Evolutionary conservation across 2,113 vertebrate genomes (phyloP).

Genomic region (Mirza zaza): DNA sequence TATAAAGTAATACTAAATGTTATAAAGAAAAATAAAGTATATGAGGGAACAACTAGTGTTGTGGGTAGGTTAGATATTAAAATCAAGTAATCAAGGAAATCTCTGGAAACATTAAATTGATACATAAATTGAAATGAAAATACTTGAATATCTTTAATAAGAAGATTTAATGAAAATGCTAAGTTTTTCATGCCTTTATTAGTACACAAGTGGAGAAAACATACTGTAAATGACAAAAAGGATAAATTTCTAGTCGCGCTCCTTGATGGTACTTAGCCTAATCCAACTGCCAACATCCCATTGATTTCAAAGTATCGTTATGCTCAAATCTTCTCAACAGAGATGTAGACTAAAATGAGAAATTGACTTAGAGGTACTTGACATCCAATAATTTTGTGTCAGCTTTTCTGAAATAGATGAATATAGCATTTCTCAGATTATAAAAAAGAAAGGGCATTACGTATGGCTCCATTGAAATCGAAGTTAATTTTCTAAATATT

Average conservation of each 20-base stretch:
- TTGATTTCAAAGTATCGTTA: slow-evolving; percentile 38
- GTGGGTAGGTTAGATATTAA: not conserved
- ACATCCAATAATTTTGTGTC: not conserved
- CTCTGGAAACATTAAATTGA: not conserved
- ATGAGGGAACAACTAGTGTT: not conserved
- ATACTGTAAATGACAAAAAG: not conserved
- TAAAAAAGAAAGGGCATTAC: not conserved
- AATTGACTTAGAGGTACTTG: slow-evolving; percentile 12
- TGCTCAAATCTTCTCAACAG: not conserved
- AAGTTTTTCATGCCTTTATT: not conserved
- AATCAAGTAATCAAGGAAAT: not conserved
- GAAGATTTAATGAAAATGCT: not conserved
- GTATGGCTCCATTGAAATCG: not conserved
- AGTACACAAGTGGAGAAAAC: not conserved
- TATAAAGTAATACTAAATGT: not conserved
- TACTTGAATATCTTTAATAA: not conserved
- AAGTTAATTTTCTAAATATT: slow-evolving; percentile 2
- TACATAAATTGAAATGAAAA: not conserved
- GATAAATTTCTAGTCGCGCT: not conserved
- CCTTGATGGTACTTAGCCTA: not conserved
- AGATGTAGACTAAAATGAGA: slow-evolving; percentile 40
- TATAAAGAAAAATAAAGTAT: not conserved
- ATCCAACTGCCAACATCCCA: not conserved
- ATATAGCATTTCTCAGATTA: not conserved
- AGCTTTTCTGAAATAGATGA: not conserved